Evolutionary conservation across 2,113 vertebrate genomes (phyloP).

Genomic region (Psophia crepitans): DNA sequence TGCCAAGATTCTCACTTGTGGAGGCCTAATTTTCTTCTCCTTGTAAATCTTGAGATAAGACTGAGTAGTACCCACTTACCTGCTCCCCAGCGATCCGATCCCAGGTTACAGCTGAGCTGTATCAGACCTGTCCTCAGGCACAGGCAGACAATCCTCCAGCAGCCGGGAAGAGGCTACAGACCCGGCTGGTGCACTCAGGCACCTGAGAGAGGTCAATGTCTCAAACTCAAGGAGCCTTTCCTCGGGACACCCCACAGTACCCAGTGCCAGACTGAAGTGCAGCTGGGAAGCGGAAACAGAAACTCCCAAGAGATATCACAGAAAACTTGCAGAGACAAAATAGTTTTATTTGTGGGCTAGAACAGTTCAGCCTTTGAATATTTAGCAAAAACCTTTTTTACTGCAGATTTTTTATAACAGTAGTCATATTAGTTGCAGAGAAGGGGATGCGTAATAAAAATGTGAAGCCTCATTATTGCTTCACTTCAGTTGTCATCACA

Average conservation of each 20-base stretch:
- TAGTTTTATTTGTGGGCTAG: background rate
- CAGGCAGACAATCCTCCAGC: background rate
- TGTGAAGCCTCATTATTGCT: background rate
- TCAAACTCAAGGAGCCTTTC: background rate
- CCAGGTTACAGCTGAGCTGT: background rate
- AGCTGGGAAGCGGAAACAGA: background rate
- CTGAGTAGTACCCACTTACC: background rate
- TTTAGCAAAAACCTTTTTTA: background rate
- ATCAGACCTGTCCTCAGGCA: background rate
- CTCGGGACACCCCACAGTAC: background rate
- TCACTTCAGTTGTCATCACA: background rate
- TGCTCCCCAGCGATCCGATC: background rate
- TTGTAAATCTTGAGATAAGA: background rate
- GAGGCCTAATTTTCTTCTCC: background rate
- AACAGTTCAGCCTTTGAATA: background rate
- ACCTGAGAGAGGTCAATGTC: background rate
- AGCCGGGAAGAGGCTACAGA: background rate
- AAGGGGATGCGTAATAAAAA: background rate
- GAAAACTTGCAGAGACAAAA: background rate
- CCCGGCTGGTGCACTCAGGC: background rate
- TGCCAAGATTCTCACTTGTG: background rate
- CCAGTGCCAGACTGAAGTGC: accelerated
- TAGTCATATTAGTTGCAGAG: background rate
- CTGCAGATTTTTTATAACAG: background rate
- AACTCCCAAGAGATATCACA: background rate